phyloP scores from a whole-genome alignment of 1,140 invertebrate species.

The Latrodectus geometricus region DNA sequence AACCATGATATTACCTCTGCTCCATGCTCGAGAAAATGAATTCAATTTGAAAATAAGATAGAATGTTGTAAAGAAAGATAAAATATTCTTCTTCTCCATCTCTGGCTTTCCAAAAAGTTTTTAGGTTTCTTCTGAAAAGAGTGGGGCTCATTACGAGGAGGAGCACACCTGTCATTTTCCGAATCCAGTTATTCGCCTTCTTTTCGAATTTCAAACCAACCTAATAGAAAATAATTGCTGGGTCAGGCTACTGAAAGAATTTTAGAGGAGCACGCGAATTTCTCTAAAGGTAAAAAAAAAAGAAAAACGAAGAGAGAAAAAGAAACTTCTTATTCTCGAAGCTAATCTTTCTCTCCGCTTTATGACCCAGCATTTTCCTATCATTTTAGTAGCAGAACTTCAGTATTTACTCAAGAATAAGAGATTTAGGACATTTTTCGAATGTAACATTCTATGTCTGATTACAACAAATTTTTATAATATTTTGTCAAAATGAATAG shows the following conservation, averaged over 20 bases:
- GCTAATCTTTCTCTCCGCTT: conserved; percentile 13
- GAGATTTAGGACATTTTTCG: neutral
- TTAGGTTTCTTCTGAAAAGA: conserved; percentile 5
- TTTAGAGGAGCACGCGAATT: conserved; percentile 17
- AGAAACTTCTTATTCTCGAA: neutral
- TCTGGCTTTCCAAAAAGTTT: conserved; percentile 13
- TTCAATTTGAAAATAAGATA: conserved; percentile 4
- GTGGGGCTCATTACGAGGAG: conserved; percentile 3
- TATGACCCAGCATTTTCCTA: neutral
- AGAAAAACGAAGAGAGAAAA: neutral
- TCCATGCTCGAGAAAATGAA: neutral
- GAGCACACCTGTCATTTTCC: conserved; percentile 47
- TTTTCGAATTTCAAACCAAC: conserved; percentile 1
- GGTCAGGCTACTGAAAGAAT: conserved; percentile 25
- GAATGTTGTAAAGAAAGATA: neutral
- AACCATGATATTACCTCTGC: too few species aligned
- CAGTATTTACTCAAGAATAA: neutral
- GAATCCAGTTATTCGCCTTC: conserved; percentile 38
- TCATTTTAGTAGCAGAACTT: neutral
- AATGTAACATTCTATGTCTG: too few species aligned
- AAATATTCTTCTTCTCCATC: neutral
- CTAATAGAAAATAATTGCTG: conserved; percentile 55
- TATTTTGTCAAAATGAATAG: too few species aligned
- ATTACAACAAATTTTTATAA: too few species aligned
- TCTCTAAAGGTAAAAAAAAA: conserved; percentile 11